Evolutionary conservation across 2,888 invertebrate species (phyloP).

Genomic region (Cephus sareptanus): DNA sequence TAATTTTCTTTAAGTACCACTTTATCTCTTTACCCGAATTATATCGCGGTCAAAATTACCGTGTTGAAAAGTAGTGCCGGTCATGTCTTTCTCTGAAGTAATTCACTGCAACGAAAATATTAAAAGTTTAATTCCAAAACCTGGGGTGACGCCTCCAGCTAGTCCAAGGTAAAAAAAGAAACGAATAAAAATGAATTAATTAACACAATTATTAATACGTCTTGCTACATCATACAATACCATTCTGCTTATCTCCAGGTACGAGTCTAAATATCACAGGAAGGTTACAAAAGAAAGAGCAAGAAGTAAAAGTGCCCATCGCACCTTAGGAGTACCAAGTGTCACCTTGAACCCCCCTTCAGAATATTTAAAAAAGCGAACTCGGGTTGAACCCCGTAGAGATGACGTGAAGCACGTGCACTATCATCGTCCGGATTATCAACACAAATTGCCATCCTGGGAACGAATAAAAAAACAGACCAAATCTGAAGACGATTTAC

Average conservation of each 20-base stretch:
- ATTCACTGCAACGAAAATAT: constrained; percentile 25
- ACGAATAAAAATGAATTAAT: background rate
- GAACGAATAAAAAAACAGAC: constrained; percentile 27
- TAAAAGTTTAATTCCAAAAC: constrained; percentile 24
- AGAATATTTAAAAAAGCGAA: constrained; percentile 41
- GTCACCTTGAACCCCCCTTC: constrained; percentile 35
- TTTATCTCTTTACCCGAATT: background rate
- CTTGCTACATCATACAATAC: background rate
- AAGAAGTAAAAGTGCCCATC: constrained; percentile 40
- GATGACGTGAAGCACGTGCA: constrained; percentile 35
- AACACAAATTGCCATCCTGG: constrained; percentile 39
- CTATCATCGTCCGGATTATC: constrained; percentile 36
- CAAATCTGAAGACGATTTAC: constrained; percentile 9
- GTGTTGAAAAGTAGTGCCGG: background rate
- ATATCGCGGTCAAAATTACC: background rate
- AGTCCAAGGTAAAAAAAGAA: constrained; percentile 29
- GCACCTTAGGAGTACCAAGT: constrained; percentile 42
- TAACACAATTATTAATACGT: background rate
- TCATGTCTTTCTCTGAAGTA: background rate
- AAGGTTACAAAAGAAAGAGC: constrained; percentile 27
- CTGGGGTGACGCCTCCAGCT: constrained; percentile 17
- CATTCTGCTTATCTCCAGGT: constrained; percentile 24
- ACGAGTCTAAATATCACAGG: constrained; percentile 38
- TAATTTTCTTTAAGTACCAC: background rate
- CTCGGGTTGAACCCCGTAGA: constrained; percentile 22